Conservation (phyloP, 1,140 invertebrate species). For the Helicoverpa zea region DNA sequence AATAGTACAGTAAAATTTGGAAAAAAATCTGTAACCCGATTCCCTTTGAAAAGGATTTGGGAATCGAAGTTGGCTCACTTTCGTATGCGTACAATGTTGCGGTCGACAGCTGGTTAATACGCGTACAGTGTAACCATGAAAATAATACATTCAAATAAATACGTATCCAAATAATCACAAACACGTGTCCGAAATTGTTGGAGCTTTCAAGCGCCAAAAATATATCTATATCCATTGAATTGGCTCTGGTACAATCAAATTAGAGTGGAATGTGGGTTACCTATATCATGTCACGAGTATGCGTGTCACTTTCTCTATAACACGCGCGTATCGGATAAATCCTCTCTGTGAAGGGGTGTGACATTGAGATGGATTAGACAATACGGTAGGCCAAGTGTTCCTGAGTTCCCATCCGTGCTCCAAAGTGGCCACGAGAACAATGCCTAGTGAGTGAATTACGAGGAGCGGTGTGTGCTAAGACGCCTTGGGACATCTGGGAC, state of each 20-base stretch:
- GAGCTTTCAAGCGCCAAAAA: conserved; percentile 15
- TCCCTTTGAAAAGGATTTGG: too few species aligned
- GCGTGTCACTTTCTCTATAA: conserved; percentile 30
- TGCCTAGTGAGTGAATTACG: background rate
- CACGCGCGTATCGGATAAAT: conserved; percentile 31
- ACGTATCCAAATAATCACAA: background rate
- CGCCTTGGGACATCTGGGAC: conserved; percentile 2
- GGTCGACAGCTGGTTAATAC: too few species aligned
- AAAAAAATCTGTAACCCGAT: too few species aligned
- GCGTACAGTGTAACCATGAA: too few species aligned
- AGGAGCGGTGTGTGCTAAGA: background rate
- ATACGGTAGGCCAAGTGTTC: conserved; percentile 32
- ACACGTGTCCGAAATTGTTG: conserved; percentile 7
- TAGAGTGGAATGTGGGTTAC: conserved; percentile 21
- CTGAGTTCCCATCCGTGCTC: conserved; percentile 15
- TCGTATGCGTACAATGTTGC: too few species aligned
- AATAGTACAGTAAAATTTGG: too few species aligned
- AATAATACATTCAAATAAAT: conserved; percentile 6
- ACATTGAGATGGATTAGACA: conserved; percentile 42
- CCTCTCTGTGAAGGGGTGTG: conserved; percentile 36
- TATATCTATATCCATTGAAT: conserved; percentile 25
- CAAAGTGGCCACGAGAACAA: conserved; percentile 1
- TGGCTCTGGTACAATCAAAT: conserved; percentile 30
- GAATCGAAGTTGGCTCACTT: too few species aligned
- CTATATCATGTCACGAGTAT: conserved; percentile 16